These are phyloP conservation scores for Disparrhopalites patrizii DNA, from an alignment of 2,888 invertebrate genomes.

Conservation along the genomic window DNA sequence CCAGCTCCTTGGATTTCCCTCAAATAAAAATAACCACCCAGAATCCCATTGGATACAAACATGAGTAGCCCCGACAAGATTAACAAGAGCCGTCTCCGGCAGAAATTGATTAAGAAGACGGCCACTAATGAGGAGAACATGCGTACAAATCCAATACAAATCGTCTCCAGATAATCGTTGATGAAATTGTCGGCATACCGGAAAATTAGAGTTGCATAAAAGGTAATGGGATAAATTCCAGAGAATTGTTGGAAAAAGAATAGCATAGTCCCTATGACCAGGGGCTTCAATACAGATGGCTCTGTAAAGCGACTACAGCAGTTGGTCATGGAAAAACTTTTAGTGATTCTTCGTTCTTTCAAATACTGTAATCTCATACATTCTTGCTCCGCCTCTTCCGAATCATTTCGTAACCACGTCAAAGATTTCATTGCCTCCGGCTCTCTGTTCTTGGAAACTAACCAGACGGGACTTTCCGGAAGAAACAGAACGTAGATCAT, in stretches of 20 bases:
- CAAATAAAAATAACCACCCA: conserved; percentile 44
- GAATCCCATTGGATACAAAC: conserved; percentile 35
- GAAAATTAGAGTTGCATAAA: conserved; percentile 47
- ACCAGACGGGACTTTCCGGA: conserved; percentile 47
- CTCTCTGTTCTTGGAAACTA: conserved; percentile 30
- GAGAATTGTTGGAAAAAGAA: conserved; percentile 48
- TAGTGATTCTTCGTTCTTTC: conserved; percentile 36
- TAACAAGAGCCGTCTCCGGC: conserved; percentile 37
- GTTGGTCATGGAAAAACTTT: conserved; percentile 14
- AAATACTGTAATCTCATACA: conserved; percentile 45
- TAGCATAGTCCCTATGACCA: conserved; percentile 35
- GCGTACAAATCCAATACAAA: conserved; percentile 43
- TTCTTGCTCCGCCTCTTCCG: conserved; percentile 45
- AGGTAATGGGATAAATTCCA: conserved; percentile 46
- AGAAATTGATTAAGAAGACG: conserved; percentile 44
- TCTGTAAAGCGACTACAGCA: conserved; percentile 32
- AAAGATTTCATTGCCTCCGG: conserved; percentile 38
- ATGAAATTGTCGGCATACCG: conserved; percentile 43
- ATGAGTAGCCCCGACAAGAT: conserved; percentile 41
- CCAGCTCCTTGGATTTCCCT: conserved; percentile 31
- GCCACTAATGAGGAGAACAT: conserved; percentile 44
- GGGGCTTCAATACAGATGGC: conserved; percentile 36
- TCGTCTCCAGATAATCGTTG: conserved; percentile 45
- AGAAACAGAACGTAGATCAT: conserved; percentile 44
- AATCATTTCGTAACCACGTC: conserved; percentile 43